Conservation (phyloP, 2,888 invertebrate genomes). For the Lamproptera curius region DNA sequence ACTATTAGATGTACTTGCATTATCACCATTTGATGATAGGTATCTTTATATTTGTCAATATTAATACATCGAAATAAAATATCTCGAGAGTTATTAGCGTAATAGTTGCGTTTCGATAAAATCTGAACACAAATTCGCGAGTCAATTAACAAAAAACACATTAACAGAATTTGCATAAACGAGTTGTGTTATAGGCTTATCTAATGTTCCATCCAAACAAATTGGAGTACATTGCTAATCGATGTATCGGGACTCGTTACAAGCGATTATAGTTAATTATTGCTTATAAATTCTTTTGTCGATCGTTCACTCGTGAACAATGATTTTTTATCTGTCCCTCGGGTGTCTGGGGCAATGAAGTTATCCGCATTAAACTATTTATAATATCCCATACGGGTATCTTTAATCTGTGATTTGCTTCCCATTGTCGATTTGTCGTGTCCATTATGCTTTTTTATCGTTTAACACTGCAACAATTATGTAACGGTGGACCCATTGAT, state of each 20-base stretch:
- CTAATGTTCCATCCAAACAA: conserved; percentile 14
- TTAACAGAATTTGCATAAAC: conserved; percentile 1
- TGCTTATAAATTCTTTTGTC: conserved; percentile 38
- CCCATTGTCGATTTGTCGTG: conserved; percentile 43
- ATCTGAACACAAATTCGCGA: too few species aligned
- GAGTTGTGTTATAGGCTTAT: conserved; percentile 5
- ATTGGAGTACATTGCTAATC: conserved; percentile 25
- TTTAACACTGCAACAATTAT: conserved; percentile 9
- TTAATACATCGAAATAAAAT: too few species aligned
- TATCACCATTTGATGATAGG: too few species aligned
- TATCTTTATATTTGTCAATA: too few species aligned
- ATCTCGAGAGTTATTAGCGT: too few species aligned
- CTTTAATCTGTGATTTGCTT: conserved; percentile 39
- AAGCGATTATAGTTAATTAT: conserved; percentile 37
- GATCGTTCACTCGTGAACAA: conserved; percentile 43
- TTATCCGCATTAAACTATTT: conserved; percentile 58
- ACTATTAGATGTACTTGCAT: too few species aligned
- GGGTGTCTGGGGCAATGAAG: conserved; percentile 42
- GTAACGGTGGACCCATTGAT: conserved; percentile 12
- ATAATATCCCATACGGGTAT: conserved; percentile 44
- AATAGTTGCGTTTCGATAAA: too few species aligned
- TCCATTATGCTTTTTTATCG: conserved; percentile 13
- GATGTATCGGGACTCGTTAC: conserved; percentile 32
- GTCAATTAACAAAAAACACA: too few species aligned
- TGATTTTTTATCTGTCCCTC: conserved; percentile 42